phyloP scores from a whole-genome alignment of 2,797 vertebrate genomes.

The Poecilia picta region DNA sequence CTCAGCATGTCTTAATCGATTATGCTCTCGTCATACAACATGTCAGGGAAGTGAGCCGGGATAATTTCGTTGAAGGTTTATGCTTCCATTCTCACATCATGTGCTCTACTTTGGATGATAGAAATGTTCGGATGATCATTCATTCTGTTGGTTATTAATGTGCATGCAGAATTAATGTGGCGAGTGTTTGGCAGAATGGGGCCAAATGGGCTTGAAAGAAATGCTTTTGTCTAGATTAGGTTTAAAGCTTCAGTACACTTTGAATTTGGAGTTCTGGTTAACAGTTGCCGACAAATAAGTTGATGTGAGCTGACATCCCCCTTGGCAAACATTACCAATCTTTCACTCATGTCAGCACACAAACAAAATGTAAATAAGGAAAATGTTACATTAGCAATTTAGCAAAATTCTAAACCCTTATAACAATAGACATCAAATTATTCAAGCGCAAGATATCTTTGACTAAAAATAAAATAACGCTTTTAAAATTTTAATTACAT shows the following conservation, averaged over 20 bases:
- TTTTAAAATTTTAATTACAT: neutral
- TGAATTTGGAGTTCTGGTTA: conserved; percentile 13
- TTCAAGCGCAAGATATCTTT: neutral
- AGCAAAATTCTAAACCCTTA: neutral
- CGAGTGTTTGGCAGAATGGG: conserved; percentile 31
- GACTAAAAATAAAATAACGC: conserved; percentile 3
- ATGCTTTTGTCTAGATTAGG: conserved; percentile 12
- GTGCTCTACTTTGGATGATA: neutral
- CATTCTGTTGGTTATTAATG: conserved; percentile 1
- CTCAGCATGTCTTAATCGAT: conserved; percentile 50
- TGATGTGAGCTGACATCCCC: conserved; percentile 13
- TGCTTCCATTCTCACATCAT: neutral
- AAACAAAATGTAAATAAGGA: conserved; percentile 10
- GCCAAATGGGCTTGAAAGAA: conserved; percentile 25
- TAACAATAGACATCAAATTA: neutral
- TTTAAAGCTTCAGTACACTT: conserved; percentile 5
- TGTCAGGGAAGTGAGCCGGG: conserved; percentile 35
- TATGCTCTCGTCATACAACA: conserved; percentile 45
- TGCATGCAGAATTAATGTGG: conserved; percentile 4
- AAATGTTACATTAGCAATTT: neutral
- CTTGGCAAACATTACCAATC: conserved; percentile 9
- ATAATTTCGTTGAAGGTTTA: conserved; percentile 23
- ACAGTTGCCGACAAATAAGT: conserved; percentile 15
- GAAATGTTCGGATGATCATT: conserved; percentile 8
- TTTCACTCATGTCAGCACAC: conserved; percentile 4